Evolutionary conservation across 2,113 vertebrate species (phyloP).

Genomic region (Mirounga angustirostris): DNA sequence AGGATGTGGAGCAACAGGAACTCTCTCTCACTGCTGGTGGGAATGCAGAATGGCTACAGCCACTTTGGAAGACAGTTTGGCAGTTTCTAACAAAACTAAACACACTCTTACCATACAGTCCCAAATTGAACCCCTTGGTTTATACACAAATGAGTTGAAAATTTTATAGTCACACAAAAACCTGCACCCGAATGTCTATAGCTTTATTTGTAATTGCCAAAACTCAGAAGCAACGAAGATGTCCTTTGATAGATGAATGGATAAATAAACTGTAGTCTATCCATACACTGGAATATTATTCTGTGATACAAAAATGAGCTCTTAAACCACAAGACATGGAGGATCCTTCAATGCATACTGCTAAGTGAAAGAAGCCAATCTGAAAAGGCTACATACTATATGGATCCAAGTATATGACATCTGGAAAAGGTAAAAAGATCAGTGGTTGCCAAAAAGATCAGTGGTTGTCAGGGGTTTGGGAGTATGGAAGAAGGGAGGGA

Average conservation of each 20-base stretch:
- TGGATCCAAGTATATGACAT: not conserved
- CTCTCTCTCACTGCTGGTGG: not conserved
- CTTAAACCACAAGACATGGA: not conserved
- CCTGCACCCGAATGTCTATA: not conserved
- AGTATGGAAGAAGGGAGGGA: not conserved
- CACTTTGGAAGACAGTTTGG: not conserved
- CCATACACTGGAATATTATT: not conserved
- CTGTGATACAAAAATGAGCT: not conserved
- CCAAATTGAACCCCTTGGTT: not conserved
- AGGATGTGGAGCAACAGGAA: not conserved
- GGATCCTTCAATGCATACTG: not conserved
- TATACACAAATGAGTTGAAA: not conserved
- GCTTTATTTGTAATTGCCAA: not conserved
- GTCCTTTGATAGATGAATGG: not conserved
- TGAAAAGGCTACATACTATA: not conserved
- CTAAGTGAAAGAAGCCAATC: not conserved
- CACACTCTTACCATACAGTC: not conserved
- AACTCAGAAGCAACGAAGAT: not conserved
- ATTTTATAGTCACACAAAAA: not conserved
- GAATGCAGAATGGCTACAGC: not conserved
- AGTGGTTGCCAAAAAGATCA: not conserved
- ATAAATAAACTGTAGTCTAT: not conserved
- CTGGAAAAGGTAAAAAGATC: not conserved
- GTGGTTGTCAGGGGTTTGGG: not conserved
- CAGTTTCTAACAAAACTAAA: not conserved